Base-by-base conservation (phyloP, 2,113 vertebrate genomes). In the Cyprinus carpio region DNA sequence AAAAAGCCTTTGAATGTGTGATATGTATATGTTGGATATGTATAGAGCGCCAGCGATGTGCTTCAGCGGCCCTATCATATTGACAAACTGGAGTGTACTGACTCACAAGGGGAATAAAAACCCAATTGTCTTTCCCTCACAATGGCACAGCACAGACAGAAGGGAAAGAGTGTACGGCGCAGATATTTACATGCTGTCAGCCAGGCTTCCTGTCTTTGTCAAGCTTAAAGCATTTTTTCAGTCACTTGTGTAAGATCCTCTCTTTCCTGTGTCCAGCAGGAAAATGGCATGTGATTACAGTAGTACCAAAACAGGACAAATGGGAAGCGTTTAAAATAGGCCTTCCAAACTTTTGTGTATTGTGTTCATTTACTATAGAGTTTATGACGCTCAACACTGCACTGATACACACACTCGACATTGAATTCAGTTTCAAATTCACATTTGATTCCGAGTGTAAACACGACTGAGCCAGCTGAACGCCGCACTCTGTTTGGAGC, bases 121-220 rank as follows among this genome's bases (percentile, higher is more conserved):
- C 84, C 75, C 84, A 84, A 89, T 84, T 81, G 90, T 88, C 64
- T 72, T 72, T 82, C 62, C 65, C 23, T 72, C 81, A 83, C 81
- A 9, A 84, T 86, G 90, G 88, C 87, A 29, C 2, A 83, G 89
- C 84, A 43, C 40, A 79, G 88, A 90, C 86, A 84, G 91, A 88
- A 91, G 89, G 92, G 93, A 91, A 93, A 93, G 88, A 93, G 37
- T 90, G 92, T 91, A 92, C 89, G 46, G 83, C 20, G 84, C 86
- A 93, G 93, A 93, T 95, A 95, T 95, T 95, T 94, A 94, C 94
- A 94, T 93, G 91, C 91, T 92, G 89, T 94, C 92, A 92, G 93
- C 91, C 93, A 94, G 94, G 91, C 93, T 95, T 95, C 94, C 94
- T 93, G 94, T 89, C 92, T 93, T 95, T 95, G 94, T 95, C 90